phyloP scores from a whole-genome alignment of 1,140 invertebrate genomes.

The Wasmannia auropunctata region DNA sequence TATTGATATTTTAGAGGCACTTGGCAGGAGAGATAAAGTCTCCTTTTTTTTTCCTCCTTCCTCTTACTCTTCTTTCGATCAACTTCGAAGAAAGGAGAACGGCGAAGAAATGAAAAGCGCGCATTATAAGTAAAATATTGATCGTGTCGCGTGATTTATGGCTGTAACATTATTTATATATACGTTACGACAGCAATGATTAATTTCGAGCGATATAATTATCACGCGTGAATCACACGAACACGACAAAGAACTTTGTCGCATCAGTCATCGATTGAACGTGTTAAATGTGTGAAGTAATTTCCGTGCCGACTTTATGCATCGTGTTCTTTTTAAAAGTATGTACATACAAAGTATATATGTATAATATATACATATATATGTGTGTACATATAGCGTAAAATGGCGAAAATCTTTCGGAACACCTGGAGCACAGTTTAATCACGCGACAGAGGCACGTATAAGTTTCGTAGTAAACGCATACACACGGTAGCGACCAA shows the following conservation, averaged over 20 bases:
- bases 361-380: neutral
- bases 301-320: neutral
- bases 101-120: neutral
- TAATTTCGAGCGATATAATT: constrained; percentile 48
- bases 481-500: neutral
- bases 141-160: constrained; percentile 36
- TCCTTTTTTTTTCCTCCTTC: neutral
- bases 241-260: neutral
- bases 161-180: constrained; percentile 13
- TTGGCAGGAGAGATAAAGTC: neutral
- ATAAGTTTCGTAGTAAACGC: constrained; percentile 40
- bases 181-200: neutral
- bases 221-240: constrained; percentile 10
- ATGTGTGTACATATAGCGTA: constrained; percentile 9
- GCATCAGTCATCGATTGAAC: constrained; percentile 6
- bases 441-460: constrained; percentile 52
- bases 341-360: neutral
- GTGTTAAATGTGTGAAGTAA: neutral
- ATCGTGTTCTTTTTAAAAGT: neutral
- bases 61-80: neutral
- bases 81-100: neutral
- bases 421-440: constrained; percentile 67
- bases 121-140: constrained; percentile 27
- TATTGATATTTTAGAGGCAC: neutral
- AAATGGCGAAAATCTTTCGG: constrained; percentile 65